A percentile compares a stretch with the other conserved stretches of the same genome.
Evolutionary conservation across 2,888 invertebrate species (phyloP).

Genomic region (Tachina fera): DNA sequence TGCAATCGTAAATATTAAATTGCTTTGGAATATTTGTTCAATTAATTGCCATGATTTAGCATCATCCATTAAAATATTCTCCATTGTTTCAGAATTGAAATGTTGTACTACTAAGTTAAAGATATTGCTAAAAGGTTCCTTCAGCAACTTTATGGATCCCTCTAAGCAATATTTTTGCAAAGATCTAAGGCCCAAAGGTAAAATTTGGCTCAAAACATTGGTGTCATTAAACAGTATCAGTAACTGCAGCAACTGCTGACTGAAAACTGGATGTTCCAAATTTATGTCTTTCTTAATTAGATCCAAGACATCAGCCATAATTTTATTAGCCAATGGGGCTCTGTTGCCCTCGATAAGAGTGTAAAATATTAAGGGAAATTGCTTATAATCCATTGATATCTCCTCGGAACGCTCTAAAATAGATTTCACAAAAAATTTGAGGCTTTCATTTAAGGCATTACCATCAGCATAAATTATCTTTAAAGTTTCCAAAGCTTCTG

Average conservation of each 20-base stretch:
- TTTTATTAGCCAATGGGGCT: conserved; percentile 74
- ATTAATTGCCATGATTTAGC: conserved; percentile 85
- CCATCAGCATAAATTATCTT: conserved; percentile 68
- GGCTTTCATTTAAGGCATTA: conserved; percentile 62
- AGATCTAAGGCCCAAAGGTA: conserved; percentile 75
- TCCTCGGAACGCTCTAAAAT: conserved; percentile 84
- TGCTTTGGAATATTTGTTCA: conserved; percentile 84
- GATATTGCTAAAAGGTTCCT: conserved; percentile 84
- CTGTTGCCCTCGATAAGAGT: conserved; percentile 83
- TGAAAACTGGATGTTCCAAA: conserved; percentile 73
- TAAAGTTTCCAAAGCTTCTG: conserved; percentile 85
- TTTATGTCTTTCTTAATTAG: conserved; percentile 71
- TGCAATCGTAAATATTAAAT: conserved; percentile 80
- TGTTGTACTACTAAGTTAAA: conserved; percentile 85
- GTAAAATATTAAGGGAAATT: conserved; percentile 86
- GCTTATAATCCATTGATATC: conserved; percentile 87
- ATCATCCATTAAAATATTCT: conserved; percentile 81
- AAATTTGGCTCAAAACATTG: conserved; percentile 72
- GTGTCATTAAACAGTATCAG: conserved; percentile 77
- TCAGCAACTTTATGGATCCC: conserved; percentile 77
- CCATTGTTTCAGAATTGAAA: conserved; percentile 84
- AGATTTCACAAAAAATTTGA: conserved; percentile 82
- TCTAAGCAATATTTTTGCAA: conserved; percentile 68
- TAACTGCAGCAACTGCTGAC: conserved; percentile 74
- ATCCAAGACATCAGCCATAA: conserved; percentile 73